Conservation (phyloP, 2,797 vertebrate genomes). For the Channa striata region DNA sequence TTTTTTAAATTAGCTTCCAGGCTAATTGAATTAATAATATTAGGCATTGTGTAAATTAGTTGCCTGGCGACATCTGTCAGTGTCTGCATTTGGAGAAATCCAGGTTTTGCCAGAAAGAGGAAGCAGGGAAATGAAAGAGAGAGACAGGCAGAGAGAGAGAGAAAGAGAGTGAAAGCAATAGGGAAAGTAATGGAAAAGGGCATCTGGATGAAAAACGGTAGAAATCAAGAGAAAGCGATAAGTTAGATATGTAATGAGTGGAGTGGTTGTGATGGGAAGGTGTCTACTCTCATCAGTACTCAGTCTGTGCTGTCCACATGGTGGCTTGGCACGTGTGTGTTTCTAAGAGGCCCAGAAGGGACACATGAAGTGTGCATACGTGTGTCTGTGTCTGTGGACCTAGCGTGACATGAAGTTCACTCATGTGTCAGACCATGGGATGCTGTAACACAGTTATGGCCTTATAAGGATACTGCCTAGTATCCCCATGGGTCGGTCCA, state of each 20-base stretch:
- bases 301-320: constrained; percentile 63
- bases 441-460: constrained; percentile 30
- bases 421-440: constrained; percentile 39
- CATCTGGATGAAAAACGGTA: background rate
- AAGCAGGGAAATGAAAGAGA: constrained; percentile 11
- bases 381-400: constrained; percentile 1
- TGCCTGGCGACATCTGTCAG: constrained; percentile 22
- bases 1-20: constrained; percentile 20
- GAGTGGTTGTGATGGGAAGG: constrained; percentile 31
- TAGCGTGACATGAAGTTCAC: constrained; percentile 29
- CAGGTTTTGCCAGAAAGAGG: constrained; percentile 14
- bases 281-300: constrained; percentile 35
- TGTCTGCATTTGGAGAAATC: constrained; percentile 31
- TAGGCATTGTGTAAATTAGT: constrained; percentile 17
- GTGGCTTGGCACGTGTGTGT: constrained; percentile 50
- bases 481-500: constrained; percentile 27
- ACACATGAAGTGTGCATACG: constrained; percentile 10
- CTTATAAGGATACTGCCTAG: constrained; percentile 47
- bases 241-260: constrained; percentile 30
- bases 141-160: background rate
- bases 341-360: constrained; percentile 35
- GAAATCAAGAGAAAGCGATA: constrained; percentile 25
- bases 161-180: constrained; percentile 18
- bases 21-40: constrained; percentile 28
- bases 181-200: no score